Evolutionary conservation across 2,888 invertebrate species (phyloP).

Genomic region (Melieria picta): DNA sequence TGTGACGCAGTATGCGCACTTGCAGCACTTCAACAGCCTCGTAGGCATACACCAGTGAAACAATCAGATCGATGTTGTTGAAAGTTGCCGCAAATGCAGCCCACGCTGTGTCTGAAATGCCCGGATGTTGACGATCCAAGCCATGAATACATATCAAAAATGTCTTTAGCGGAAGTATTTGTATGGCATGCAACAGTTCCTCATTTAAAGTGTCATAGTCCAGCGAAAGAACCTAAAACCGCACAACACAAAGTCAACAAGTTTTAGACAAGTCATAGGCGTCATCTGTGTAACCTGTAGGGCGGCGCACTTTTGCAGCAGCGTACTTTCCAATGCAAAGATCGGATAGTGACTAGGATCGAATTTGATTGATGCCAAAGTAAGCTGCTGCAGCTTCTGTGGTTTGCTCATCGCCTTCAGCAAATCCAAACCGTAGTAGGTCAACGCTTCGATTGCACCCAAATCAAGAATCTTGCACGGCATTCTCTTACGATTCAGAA

Average conservation of each 20-base stretch:
- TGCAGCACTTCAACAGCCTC: constrained; percentile 74
- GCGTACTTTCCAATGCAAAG: constrained; percentile 66
- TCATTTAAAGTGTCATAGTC: constrained; percentile 65
- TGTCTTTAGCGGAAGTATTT: constrained; percentile 68
- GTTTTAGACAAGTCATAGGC: background rate
- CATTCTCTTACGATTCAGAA: constrained; percentile 60
- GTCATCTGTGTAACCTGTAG: constrained; percentile 66
- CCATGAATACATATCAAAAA: constrained; percentile 78
- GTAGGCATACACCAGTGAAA: constrained; percentile 73
- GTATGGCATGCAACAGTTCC: constrained; percentile 60
- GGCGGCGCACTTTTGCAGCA: constrained; percentile 71
- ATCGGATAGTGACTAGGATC: constrained; percentile 76
- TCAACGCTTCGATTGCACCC: constrained; percentile 64
- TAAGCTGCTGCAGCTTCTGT: constrained; percentile 71
- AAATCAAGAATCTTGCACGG: constrained; percentile 62
- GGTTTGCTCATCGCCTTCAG: constrained; percentile 65
- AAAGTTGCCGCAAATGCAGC: constrained; percentile 67
- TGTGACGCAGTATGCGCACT: constrained; percentile 72
- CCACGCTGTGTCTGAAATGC: constrained; percentile 75
- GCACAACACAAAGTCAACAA: background rate
- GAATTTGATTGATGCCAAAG: constrained; percentile 78
- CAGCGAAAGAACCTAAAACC: constrained; percentile 57
- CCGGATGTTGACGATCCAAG: constrained; percentile 72
- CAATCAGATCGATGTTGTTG: constrained; percentile 59
- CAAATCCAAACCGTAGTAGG: constrained; percentile 63